Conservation (phyloP, 2,113 vertebrate genomes). For the Proteles cristata region DNA sequence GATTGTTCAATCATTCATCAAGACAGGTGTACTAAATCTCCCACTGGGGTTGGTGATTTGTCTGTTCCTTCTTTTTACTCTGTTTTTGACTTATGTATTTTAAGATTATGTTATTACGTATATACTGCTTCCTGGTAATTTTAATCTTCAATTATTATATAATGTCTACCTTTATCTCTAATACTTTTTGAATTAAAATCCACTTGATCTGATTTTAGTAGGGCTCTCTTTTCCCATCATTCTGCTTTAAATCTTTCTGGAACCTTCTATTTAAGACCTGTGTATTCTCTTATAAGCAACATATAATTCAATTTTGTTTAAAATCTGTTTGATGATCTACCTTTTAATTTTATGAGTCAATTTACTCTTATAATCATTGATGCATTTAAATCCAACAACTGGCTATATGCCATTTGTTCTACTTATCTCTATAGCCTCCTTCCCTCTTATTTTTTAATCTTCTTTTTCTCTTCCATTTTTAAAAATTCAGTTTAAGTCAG, state of each 20-base stretch:
- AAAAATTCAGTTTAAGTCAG: neutral
- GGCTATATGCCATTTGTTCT: neutral
- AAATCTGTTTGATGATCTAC: neutral
- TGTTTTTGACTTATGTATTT: conserved; percentile 4
- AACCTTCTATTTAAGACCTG: neutral
- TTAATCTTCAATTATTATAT: conserved; percentile 24
- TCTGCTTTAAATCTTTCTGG: conserved; percentile 2
- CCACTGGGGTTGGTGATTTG: neutral
- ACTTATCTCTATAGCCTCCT: neutral
- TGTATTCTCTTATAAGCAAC: neutral
- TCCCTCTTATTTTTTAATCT: neutral
- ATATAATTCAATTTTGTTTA: neutral
- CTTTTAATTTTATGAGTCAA: neutral
- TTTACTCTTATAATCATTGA: neutral
- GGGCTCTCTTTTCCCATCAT: neutral
- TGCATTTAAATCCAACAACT: neutral
- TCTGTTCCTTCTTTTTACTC: neutral
- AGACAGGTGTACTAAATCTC: neutral
- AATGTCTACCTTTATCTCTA: neutral
- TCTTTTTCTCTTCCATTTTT: neutral
- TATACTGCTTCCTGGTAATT: neutral
- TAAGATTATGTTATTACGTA: neutral
- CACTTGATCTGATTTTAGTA: conserved; percentile 23
- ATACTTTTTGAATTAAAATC: conserved; percentile 26
- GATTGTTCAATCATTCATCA: neutral